These are phyloP conservation scores for Ichneumoninae sp. DNA, from an alignment of 2,888 invertebrate species.

Conservation along the genomic window DNA sequence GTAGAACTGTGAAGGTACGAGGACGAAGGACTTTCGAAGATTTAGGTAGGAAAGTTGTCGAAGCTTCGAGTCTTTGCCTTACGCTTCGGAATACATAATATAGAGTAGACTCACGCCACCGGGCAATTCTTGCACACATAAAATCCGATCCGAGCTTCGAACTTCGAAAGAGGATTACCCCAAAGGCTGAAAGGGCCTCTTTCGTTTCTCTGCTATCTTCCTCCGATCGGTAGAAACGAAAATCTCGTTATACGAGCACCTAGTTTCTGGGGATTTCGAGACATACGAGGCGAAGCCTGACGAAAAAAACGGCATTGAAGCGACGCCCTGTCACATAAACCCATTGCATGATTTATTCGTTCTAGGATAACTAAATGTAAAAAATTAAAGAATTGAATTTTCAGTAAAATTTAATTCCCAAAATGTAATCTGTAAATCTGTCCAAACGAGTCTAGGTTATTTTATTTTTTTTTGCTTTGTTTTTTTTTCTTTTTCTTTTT, in stretches of 20 bases:
- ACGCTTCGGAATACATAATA: conserved; percentile 43
- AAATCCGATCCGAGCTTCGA: conserved; percentile 58
- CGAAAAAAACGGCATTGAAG: conserved; percentile 1
- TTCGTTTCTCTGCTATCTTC: conserved; percentile 44
- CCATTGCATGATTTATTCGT: background rate
- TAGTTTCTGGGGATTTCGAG: conserved; percentile 35
- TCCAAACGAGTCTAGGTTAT: no score
- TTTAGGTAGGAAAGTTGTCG: conserved; percentile 48
- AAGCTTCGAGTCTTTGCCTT: conserved; percentile 34
- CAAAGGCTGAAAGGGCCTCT: conserved; percentile 35
- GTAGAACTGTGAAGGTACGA: conserved; percentile 27
- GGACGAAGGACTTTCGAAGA: conserved; percentile 44
- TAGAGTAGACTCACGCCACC: conserved; percentile 27
- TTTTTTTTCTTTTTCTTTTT: no score
- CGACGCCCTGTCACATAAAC: background rate
- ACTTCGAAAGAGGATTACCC: conserved; percentile 63
- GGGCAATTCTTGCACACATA: conserved; percentile 34
- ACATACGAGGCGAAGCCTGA: conserved; percentile 14
- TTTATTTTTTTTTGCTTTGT: no score
- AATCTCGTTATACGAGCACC: conserved; percentile 61
- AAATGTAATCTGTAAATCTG: background rate
- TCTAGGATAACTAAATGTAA: background rate
- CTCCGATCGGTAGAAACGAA: conserved; percentile 48
- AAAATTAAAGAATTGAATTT: background rate
- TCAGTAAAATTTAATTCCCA: background rate